These are phyloP conservation scores for Uropsilus gracilis DNA, from an alignment of 2,113 vertebrate species.

Conservation along the genomic window DNA sequence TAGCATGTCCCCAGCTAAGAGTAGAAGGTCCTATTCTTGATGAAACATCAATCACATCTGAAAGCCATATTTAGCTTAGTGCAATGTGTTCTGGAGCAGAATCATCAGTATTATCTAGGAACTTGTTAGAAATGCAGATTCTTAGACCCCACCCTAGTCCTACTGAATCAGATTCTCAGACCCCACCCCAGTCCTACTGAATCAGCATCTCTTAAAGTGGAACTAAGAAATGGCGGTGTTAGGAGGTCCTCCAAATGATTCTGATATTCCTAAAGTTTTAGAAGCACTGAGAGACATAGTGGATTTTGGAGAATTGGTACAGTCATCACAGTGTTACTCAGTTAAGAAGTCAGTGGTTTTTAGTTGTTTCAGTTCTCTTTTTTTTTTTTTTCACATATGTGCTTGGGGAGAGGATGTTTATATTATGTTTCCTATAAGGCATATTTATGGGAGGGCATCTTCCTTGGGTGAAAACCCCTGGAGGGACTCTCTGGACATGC, in stretches of 20 bases:
- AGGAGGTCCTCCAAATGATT: background rate
- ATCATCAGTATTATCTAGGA: background rate
- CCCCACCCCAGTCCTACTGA: background rate
- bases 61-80: background rate
- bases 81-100: background rate
- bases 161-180: background rate
- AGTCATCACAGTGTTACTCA: background rate
- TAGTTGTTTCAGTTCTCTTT: background rate
- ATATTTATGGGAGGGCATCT: background rate
- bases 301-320: background rate
- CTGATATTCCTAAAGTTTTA: background rate
- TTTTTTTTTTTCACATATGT: background rate
- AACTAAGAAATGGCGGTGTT: background rate
- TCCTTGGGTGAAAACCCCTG: background rate
- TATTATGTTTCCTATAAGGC: background rate
- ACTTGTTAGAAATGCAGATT: background rate
- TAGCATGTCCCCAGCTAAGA: background rate
- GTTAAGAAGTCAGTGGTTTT: background rate
- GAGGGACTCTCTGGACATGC: background rate
- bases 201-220: background rate
- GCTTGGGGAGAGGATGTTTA: background rate
- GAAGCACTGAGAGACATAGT: background rate
- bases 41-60: background rate
- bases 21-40: conserved; percentile 32
- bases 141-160: background rate